phyloP scores from a whole-genome alignment of 2,113 vertebrate species.

The Nestor notabilis region DNA sequence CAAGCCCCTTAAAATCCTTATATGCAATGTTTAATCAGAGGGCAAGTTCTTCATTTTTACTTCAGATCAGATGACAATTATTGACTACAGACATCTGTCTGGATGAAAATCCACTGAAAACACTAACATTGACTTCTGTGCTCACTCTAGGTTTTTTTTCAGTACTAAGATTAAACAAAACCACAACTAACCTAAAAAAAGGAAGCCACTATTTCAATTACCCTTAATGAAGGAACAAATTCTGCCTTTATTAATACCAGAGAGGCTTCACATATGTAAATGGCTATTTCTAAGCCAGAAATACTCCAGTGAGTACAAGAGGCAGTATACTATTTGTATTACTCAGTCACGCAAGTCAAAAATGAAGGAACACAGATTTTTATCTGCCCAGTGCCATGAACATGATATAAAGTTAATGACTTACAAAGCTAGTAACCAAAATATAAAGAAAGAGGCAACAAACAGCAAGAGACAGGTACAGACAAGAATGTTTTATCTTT shows the following conservation, averaged over 20 bases:
- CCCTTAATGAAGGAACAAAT: conserved; percentile 3
- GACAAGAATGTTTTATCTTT: neutral
- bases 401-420: neutral
- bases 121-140: neutral
- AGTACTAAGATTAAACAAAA: neutral
- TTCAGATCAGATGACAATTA: conserved; percentile 19
- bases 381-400: neutral
- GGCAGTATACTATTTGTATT: neutral
- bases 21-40: neutral
- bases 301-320: neutral
- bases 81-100: neutral
- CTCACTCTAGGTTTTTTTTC: neutral
- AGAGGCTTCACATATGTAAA: neutral
- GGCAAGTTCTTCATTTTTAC: conserved; percentile 3
- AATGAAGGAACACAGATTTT: neutral
- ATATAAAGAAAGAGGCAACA: neutral
- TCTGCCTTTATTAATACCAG: conserved; percentile 1
- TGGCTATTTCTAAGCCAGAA: neutral
- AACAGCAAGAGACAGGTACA: neutral
- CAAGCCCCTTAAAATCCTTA: neutral
- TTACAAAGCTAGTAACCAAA: neutral
- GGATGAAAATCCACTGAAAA: neutral
- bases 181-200: neutral
- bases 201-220: neutral
- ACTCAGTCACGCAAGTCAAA: neutral